phyloP scores from a whole-genome alignment of 2,797 vertebrate genomes.

The Tympanoctomys barrerae region DNA sequence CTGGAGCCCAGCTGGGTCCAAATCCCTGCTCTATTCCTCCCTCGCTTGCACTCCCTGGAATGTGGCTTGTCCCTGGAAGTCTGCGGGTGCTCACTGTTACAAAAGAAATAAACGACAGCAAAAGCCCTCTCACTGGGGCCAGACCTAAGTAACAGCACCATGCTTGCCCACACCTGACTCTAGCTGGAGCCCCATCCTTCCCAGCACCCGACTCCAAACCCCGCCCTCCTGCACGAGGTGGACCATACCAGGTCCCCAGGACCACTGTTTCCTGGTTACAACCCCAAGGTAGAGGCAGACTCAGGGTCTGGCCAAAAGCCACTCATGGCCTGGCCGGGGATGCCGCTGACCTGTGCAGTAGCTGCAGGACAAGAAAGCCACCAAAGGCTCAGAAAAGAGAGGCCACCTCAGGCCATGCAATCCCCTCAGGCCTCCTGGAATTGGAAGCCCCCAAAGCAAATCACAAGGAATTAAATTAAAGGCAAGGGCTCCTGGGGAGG shows the following conservation, averaged over 20 bases:
- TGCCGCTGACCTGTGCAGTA: not conserved
- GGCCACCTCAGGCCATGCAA: not conserved
- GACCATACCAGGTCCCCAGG: not conserved
- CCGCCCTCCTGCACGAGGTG: not conserved
- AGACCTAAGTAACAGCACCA: not conserved
- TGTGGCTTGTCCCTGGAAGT: not conserved
- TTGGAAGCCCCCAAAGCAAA: not conserved
- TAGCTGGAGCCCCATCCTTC: not conserved
- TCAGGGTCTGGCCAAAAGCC: not conserved
- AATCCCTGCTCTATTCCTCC: not conserved
- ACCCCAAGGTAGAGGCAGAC: not conserved
- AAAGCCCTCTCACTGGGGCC: not conserved
- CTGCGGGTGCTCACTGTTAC: not conserved
- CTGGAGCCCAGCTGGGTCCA: not conserved
- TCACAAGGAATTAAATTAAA: constrained; percentile 6
- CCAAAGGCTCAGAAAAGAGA: not conserved
- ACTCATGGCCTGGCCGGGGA: not conserved
- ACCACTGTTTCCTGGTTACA: not conserved
- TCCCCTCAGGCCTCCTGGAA: constrained; percentile 46
- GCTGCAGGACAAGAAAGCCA: not conserved
- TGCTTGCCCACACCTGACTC: not conserved
- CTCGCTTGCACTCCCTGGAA: not conserved
- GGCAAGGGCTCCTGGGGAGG: not conserved
- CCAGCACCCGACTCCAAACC: not conserved
- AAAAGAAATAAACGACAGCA: not conserved